Base-by-base conservation (phyloP, 2,888 invertebrate species). In the Argyresthia albistria region DNA sequence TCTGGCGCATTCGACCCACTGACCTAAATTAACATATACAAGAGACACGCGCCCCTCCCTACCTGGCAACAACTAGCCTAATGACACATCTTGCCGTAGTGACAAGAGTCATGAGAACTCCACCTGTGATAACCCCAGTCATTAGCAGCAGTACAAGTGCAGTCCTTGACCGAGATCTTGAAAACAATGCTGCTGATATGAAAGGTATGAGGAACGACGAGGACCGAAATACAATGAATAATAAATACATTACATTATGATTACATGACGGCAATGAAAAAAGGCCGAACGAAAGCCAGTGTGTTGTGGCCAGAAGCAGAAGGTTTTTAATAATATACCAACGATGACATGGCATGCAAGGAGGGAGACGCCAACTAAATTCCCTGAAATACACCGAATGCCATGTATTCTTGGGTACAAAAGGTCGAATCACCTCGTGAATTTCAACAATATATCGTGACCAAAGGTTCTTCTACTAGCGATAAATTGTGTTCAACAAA, bases 311-410 rank as follows among this genome's bases (percentile, higher is more conserved):
- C 25, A 25, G 25, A 25, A 25, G 25, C 3, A n/a, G n/a, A n/a
- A n/a, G 2, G 2, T 25, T 25, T 25, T 25, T 25, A 4, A 25
- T 25, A 25, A 2, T 25, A 25, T 25, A 6, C 25, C 25, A 6
- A 25, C 25, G 25, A 25, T 25, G 25, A 6, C 25, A 25, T 25
- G 25, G 25, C 25, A 25, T 25, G 25, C 25, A 25, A 25, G 25
- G 25, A 25, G 25, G 25, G 25, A 25, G 25, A 25, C 25, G 25
- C 25, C 25, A 25, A 25, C 25, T 56, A 54, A 58, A 54, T 60
- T 56, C 39, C 58, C 60, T 52, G 50, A 65, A 61, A 63, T 65
- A 62, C 51, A 55, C 48, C 58, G 53, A 54, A 60, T 60, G 54
- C 55, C 54, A 52, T 52, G 56, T 57, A 62, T 61, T 60, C 55